Evolutionary conservation across 2,888 invertebrate genomes (phyloP).

Genomic region (Pharmacophagus antenor): DNA sequence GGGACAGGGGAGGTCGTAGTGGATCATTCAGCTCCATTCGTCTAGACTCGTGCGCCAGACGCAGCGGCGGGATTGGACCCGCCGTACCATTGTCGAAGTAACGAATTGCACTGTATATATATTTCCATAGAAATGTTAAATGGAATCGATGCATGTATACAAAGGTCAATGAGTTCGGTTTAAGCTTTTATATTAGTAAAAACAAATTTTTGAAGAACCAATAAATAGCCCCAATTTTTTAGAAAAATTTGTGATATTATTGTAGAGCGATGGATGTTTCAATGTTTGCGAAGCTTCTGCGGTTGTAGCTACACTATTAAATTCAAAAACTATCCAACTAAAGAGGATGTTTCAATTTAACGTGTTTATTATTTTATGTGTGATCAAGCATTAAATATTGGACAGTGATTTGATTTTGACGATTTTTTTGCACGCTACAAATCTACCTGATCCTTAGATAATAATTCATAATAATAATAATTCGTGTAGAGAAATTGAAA

Average conservation of each 20-base stretch:
- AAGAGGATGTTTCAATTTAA: too few relatives aligned
- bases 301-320: too few relatives aligned
- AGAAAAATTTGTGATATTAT: neutral
- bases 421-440: too few relatives aligned
- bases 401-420: too few relatives aligned
- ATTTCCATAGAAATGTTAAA: conserved; percentile 15
- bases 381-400: too few relatives aligned
- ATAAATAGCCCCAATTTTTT: neutral
- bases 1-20: neutral
- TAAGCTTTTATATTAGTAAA: neutral
- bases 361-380: too few relatives aligned
- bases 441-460: too few relatives aligned
- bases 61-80: conserved; percentile 13
- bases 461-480: too few relatives aligned
- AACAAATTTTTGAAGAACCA: too few relatives aligned
- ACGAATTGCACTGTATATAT: conserved; percentile 13
- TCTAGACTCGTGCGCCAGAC: conserved; percentile 11
- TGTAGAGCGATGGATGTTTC: neutral
- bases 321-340: too few relatives aligned
- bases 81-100: conserved; percentile 13
- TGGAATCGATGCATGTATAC: neutral
- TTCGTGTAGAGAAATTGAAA: too few relatives aligned
- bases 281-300: too few relatives aligned
- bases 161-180: neutral
- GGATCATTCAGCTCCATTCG: conserved; percentile 23